phyloP scores from a whole-genome alignment of 2,888 invertebrate genomes.

The Cecidostiba fungosa region DNA sequence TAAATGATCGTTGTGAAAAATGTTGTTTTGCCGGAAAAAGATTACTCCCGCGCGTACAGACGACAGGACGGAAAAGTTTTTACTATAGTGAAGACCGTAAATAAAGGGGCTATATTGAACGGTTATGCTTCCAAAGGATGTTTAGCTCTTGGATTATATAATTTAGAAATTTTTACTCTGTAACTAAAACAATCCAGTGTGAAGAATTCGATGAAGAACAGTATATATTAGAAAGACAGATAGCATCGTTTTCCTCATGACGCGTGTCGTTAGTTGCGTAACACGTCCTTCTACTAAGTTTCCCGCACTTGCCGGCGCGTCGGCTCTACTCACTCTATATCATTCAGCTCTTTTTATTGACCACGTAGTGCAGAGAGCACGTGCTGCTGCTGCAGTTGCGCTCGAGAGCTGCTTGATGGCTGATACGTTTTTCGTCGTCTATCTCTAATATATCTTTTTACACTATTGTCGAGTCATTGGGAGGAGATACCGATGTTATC shows the following conservation, averaged over 20 bases:
- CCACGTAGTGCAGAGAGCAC: slow-evolving; percentile 9
- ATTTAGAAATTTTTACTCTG: no score
- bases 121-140: neutral
- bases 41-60: neutral
- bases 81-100: neutral
- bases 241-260: neutral
- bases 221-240: no score
- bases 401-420: neutral
- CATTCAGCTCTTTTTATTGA: slow-evolving; percentile 1
- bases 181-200: no score
- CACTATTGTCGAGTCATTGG: neutral
- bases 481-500: neutral
- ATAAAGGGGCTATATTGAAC: neutral
- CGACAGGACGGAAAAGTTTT: slow-evolving; percentile 10
- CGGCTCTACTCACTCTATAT: neutral
- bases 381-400: neutral
- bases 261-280: neutral
- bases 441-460: neutral
- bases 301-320: neutral
- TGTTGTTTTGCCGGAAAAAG: slow-evolving; percentile 31
- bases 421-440: neutral
- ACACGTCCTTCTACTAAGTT: slow-evolving; percentile 24
- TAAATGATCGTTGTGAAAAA: slow-evolving; percentile 47
- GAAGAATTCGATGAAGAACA: no score
- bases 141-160: no score